Evolutionary conservation across 2,888 invertebrate species (phyloP), one percentile per base, ranked within the genome.

Genomic region (Drosophila setosimentum): DNA sequence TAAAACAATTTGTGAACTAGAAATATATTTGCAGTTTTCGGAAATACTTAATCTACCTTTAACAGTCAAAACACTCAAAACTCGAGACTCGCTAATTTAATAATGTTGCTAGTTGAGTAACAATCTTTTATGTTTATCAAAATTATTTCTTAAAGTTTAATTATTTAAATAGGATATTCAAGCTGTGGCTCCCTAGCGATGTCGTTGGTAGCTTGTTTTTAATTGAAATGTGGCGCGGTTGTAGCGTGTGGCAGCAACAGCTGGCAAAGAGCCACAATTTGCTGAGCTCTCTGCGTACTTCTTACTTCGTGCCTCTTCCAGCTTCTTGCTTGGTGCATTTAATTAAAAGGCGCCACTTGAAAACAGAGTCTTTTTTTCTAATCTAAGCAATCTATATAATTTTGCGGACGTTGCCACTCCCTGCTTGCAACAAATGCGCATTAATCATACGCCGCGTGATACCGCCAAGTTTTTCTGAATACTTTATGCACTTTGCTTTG

Each of bases 221-320:
- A 79, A 79, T 86, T 88, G 82, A 77, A 83, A 81, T 72, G 94
- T 94, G 32, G 94, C 94, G 21, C 94, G 94, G 80, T 93, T 18
- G 83, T 85, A 76, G 85, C 91, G 79, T 88, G 83, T 83, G 82
- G 61, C 68, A 54, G 65, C 94, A 61, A 94, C 94, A 53, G 91
- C 91, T 68, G 10, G 92, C 92, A 32, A n/a, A n/a, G n/a, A 87
- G 91, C 37, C 83, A 91, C 57, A 86, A 83, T 29, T 79, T 68
- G n/a, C 73, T 66, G 50, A 78, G 84, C 35, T 57, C 50, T 65
- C 59, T 61, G 73, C 82, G 13, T 27, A 27, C 37, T 16, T 37
- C 13, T 37, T 27, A n/a, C n/a, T 37, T 37, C 37, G 45, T 71
- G 45, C 55, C 45, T 65, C 35, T 30, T 32, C 13, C 29, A 55